Percentiles rank a stretch among this genome's conserved stretches.
Conservation (phyloP, 2,797 vertebrate species). For the Lepus townsendii region DNA sequence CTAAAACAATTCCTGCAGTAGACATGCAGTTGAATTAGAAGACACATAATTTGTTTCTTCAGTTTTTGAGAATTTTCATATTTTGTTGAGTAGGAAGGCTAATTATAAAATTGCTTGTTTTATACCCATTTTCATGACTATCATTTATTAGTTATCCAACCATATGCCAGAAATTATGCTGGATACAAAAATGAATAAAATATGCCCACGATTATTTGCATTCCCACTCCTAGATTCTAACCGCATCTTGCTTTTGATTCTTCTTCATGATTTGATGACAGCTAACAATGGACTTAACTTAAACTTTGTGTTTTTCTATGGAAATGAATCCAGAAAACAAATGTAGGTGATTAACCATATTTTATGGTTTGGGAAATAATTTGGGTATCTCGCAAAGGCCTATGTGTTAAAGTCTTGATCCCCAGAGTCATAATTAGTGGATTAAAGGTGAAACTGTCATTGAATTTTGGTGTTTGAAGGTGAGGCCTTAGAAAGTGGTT, state of each 20-base stretch:
- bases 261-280: not conserved
- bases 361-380: too few species aligned
- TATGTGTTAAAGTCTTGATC: too few species aligned
- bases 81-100: slow-evolving; percentile 16
- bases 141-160: not conserved
- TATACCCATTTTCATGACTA: not conserved
- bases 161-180: not conserved
- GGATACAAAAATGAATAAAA: not conserved
- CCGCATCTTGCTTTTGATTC: not conserved
- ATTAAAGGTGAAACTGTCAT: too few species aligned
- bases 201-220: not conserved
- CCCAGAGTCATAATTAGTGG: too few species aligned
- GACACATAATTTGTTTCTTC: not conserved
- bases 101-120: not conserved
- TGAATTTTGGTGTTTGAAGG: too few species aligned
- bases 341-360: not conserved
- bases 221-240: not conserved
- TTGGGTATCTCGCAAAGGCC: not conserved
- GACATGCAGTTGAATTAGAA: not conserved
- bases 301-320: slow-evolving; percentile 1
- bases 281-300: not conserved
- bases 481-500: too few species aligned
- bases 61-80: not conserved
- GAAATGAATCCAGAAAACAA: not conserved
- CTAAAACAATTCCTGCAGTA: not conserved